phyloP scores from a whole-genome alignment of 2,888 invertebrate genomes.

The Empis stercorea region DNA sequence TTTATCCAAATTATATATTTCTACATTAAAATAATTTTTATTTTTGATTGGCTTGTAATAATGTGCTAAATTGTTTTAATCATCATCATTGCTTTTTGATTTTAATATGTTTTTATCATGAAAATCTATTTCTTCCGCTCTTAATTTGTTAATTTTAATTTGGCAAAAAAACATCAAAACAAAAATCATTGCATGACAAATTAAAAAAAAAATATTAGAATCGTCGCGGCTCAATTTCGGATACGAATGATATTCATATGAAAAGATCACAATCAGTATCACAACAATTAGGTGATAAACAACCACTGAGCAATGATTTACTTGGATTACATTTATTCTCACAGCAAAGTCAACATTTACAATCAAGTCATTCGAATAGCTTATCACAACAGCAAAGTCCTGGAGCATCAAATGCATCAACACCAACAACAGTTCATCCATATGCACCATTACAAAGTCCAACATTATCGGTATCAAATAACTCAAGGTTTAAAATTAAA shows the following conservation, averaged over 20 bases:
- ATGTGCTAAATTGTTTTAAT: background rate
- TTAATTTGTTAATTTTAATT: no score
- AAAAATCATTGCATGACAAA: slow-evolving; percentile 3
- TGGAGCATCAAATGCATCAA: slow-evolving; percentile 57
- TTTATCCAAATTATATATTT: no score
- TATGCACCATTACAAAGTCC: slow-evolving; percentile 73
- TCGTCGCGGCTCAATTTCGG: slow-evolving; percentile 56
- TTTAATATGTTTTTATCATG: background rate
- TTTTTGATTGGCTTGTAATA: no score
- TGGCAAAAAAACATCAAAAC: slow-evolving; percentile 8
- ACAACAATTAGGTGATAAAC: slow-evolving; percentile 53
- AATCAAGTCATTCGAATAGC: slow-evolving; percentile 24
- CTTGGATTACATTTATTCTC: slow-evolving; percentile 58
- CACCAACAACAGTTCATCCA: slow-evolving; percentile 50
- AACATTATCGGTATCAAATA: slow-evolving; percentile 52
- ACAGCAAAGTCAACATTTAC: slow-evolving; percentile 37
- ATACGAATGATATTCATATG: slow-evolving; percentile 48
- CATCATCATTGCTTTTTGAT: background rate
- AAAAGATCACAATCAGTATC: slow-evolving; percentile 63
- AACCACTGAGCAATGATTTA: slow-evolving; percentile 54
- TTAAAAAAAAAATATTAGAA: slow-evolving; percentile 30
- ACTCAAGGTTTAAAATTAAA: slow-evolving; percentile 41
- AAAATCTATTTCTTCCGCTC: no score
- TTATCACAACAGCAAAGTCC: slow-evolving; percentile 49
- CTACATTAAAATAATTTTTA: no score